A percentile compares a stretch with the other conserved stretches of the same genome.
Conservation (phyloP, 1,140 invertebrate species). For the Zaprionus inermis region DNA sequence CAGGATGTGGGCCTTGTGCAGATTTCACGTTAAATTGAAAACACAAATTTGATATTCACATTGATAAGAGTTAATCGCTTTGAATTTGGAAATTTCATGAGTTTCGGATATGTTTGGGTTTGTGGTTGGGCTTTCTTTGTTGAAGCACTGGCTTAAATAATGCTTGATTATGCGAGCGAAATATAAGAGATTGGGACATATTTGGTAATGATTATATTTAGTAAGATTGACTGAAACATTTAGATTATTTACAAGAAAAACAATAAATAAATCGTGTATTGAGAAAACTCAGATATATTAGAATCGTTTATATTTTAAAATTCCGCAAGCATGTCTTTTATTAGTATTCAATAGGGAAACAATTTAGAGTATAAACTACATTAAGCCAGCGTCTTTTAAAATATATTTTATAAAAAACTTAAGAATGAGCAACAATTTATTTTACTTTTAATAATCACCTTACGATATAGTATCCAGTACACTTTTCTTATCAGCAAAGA, state of each 20-base stretch:
- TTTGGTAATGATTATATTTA: too few species aligned
- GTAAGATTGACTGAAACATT: too few species aligned
- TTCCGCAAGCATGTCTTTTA: too few species aligned
- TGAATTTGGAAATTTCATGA: neutral
- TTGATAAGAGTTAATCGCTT: neutral
- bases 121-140: neutral
- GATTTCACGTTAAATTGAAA: slow-evolving; percentile 3
- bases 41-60: slow-evolving; percentile 3
- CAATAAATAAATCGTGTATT: too few species aligned
- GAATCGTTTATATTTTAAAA: too few species aligned
- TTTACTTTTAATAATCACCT: neutral
- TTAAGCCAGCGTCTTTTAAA: too few species aligned
- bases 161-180: too few species aligned
- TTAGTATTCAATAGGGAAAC: too few species aligned
- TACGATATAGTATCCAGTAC: neutral
- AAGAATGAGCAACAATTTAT: neutral
- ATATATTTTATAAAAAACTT: neutral
- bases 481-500: neutral
- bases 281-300: too few species aligned
- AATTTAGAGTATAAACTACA: too few species aligned
- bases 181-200: too few species aligned
- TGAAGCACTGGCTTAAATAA: neutral
- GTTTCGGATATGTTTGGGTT: neutral
- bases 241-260: too few species aligned
- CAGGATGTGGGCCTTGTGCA: neutral